Evolutionary conservation across 2,888 invertebrate species (phyloP).

Genomic region (Dynastes hyllus): DNA sequence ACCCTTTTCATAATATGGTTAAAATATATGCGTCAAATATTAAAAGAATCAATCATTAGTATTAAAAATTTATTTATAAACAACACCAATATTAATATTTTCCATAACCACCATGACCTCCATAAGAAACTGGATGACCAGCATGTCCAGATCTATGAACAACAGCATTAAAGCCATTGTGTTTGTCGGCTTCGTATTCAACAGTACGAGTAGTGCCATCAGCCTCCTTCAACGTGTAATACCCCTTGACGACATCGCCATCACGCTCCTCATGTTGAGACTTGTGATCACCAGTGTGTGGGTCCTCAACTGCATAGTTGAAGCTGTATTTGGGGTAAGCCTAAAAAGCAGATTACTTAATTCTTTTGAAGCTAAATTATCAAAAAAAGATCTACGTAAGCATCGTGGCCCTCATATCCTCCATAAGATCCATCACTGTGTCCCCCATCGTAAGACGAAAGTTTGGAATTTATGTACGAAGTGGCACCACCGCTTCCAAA

Average conservation of each 20-base stretch:
- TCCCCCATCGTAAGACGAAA: slow-evolving; percentile 6
- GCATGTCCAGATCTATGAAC: slow-evolving; percentile 35
- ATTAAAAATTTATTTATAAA: slow-evolving; percentile 1
- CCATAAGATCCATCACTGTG: slow-evolving; percentile 10
- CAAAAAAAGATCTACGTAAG: slow-evolving; percentile 13
- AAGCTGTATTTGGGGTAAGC: slow-evolving; percentile 38
- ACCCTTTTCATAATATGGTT: too few relatives aligned
- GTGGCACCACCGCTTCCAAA: slow-evolving; percentile 37
- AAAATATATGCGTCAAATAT: too few relatives aligned
- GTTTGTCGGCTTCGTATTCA: slow-evolving; percentile 37
- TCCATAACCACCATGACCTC: slow-evolving; percentile 26
- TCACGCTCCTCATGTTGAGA: slow-evolving; percentile 47
- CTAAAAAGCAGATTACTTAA: slow-evolving; percentile 18
- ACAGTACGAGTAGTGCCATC: slow-evolving; percentile 42
- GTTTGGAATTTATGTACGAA: slow-evolving; percentile 36
- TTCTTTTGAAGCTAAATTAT: not conserved
- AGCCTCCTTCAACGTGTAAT: slow-evolving; percentile 34
- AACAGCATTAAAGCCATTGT: slow-evolving; percentile 32
- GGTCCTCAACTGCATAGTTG: slow-evolving; percentile 33
- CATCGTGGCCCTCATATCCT: slow-evolving; percentile 25
- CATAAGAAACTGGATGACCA: slow-evolving; percentile 30
- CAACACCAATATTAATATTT: slow-evolving; percentile 29
- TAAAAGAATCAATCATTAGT: not conserved
- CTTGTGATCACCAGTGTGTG: slow-evolving; percentile 27
- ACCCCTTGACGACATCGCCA: slow-evolving; percentile 41